These are phyloP conservation scores for Torymus auratus DNA, from an alignment of 2,888 invertebrate genomes.

Conservation along the genomic window DNA sequence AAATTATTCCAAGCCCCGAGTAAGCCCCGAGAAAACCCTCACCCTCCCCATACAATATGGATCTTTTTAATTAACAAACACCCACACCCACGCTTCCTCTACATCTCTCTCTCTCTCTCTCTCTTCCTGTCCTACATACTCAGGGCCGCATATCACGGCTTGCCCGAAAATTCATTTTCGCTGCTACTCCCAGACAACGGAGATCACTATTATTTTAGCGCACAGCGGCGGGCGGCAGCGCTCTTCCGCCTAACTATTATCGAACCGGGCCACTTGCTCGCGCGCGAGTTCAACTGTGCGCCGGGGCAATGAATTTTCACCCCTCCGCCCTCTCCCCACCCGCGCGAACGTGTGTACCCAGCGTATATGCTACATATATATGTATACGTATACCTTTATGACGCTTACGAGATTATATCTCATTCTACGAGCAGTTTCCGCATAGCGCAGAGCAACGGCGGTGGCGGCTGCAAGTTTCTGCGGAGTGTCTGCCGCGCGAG, in stretches of 20 bases:
- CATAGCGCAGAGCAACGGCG: conserved; percentile 22
- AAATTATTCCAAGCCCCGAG: too few relatives aligned
- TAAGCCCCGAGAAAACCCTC: background rate
- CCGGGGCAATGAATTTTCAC: conserved; percentile 44
- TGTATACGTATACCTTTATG: conserved; percentile 37
- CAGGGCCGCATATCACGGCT: background rate
- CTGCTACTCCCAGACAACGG: background rate
- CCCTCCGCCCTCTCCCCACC: too few relatives aligned
- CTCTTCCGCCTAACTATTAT: conserved; percentile 37
- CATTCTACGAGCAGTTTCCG: conserved; percentile 59
- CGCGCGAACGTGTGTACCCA: background rate
- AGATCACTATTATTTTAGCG: conserved; percentile 44
- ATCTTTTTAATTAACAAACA: background rate
- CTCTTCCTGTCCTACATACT: too few relatives aligned
- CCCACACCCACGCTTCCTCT: background rate
- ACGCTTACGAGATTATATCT: conserved; percentile 55
- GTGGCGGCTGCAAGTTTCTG: conserved; percentile 41
- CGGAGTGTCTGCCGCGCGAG: conserved; percentile 63
- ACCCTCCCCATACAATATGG: background rate
- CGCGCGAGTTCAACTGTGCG: conserved; percentile 25
- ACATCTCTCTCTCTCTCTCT: background rate
- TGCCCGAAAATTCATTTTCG: conserved; percentile 46
- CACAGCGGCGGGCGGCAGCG: too few relatives aligned
- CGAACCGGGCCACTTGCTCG: conserved; percentile 39
- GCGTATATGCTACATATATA: background rate